phyloP scores from a whole-genome alignment of 2,888 invertebrate genomes.

The Orthosia gracilis region DNA sequence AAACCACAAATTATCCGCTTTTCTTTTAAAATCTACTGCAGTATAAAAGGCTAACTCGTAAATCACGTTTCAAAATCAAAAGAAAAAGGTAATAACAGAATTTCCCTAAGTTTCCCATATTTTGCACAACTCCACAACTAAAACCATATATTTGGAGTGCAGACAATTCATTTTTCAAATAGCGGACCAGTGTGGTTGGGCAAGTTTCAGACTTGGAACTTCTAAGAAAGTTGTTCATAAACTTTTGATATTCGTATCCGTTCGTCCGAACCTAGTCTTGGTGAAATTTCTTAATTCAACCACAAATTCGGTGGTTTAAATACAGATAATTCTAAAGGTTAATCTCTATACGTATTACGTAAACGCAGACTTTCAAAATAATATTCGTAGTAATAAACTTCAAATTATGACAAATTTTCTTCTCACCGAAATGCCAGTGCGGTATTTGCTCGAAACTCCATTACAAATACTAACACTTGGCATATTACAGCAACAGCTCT shows the following conservation, averaged over 20 bases:
- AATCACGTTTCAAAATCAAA: constrained; percentile 50
- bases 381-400: constrained; percentile 19
- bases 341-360: constrained; percentile 23
- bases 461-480: constrained; percentile 29
- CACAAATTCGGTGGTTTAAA: constrained; percentile 70
- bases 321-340: constrained; percentile 63
- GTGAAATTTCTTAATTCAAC: constrained; percentile 83
- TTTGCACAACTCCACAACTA: constrained; percentile 80
- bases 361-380: constrained; percentile 25
- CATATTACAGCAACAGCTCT: constrained; percentile 37
- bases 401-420: constrained; percentile 8
- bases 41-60: constrained; percentile 38
- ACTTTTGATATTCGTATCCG: constrained; percentile 86
- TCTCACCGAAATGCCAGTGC: background rate
- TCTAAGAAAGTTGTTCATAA: constrained; percentile 79
- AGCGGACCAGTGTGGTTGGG: constrained; percentile 76
- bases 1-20: constrained; percentile 11
- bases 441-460: constrained; percentile 19
- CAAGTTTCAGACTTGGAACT: constrained; percentile 81
- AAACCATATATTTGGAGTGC: constrained; percentile 87
- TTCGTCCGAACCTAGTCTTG: constrained; percentile 75
- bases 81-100: constrained; percentile 64
- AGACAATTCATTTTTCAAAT: constrained; percentile 90
- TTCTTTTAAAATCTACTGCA: constrained; percentile 29
- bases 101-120: constrained; percentile 78